These are phyloP conservation scores for Syngnathus scovelli DNA, from an alignment of 2,113 vertebrate genomes.

Conservation along the genomic window DNA sequence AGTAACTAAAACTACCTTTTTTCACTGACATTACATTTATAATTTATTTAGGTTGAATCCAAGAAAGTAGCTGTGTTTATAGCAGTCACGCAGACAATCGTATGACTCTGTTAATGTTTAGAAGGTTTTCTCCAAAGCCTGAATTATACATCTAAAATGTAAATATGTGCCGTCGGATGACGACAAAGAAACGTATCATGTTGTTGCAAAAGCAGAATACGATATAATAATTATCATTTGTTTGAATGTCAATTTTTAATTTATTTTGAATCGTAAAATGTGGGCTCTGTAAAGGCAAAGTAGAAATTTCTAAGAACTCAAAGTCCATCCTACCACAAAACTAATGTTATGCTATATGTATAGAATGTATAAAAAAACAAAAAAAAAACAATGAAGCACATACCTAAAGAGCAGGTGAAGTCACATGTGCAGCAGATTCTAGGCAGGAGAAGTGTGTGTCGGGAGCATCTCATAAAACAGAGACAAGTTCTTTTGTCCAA, in stretches of 20 bases:
- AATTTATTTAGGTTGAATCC: neutral
- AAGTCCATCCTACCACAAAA: neutral
- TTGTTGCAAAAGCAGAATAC: neutral
- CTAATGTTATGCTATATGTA: neutral
- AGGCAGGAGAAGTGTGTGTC: constrained; percentile 19
- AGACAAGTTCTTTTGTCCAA: constrained; percentile 48
- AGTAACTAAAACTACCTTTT: too few relatives aligned
- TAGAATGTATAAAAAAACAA: constrained; percentile 3
- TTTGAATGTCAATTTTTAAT: neutral
- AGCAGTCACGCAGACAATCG: constrained; percentile 50
- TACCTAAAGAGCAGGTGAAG: constrained; percentile 47
- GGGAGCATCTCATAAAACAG: constrained; percentile 52
- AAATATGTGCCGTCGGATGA: neutral
- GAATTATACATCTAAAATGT: neutral
- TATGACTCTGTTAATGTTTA: constrained; percentile 72
- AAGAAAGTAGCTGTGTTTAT: constrained; percentile 11
- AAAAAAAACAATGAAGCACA: constrained; percentile 8
- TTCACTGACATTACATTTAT: neutral
- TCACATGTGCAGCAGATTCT: constrained; percentile 37
- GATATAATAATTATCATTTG: neutral
- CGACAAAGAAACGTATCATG: neutral
- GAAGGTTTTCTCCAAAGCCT: constrained; percentile 1
- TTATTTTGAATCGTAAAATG: neutral
- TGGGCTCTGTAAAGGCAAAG: neutral
- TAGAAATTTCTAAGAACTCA: neutral